Conservation (phyloP, 2,113 vertebrate species). For the Arenaria interpres region DNA sequence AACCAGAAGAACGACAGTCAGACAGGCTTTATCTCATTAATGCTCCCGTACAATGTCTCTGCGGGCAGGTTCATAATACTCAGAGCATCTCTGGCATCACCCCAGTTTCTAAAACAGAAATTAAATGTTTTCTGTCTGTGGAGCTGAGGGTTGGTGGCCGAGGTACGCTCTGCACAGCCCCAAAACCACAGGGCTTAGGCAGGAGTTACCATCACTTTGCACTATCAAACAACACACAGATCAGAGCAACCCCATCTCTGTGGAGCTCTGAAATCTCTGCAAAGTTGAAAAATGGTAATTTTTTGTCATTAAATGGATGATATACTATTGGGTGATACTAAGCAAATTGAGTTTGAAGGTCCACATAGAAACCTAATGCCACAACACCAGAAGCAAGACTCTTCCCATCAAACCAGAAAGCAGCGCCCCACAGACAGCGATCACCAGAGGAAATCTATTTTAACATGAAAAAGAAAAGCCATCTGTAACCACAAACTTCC, state of each 20-base stretch:
- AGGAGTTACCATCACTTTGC: neutral
- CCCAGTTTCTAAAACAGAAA: neutral
- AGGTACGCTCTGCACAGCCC: neutral
- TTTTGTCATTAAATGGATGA: neutral
- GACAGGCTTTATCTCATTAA: neutral
- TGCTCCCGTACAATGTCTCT: neutral
- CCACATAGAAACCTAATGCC: neutral
- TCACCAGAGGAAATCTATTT: accelerated
- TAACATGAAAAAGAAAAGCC: neutral
- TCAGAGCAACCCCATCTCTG: neutral
- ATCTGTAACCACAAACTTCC: neutral
- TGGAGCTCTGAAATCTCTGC: neutral
- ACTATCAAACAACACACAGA: neutral
- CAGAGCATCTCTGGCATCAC: neutral
- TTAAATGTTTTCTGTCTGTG: accelerated
- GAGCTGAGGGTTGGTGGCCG: no score
- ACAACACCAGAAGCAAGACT: neutral
- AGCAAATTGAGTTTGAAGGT: neutral
- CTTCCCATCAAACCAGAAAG: neutral
- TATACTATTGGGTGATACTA: neutral
- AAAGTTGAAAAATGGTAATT: neutral
- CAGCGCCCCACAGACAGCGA: neutral
- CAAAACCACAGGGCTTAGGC: accelerated
- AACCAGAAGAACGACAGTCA: neutral
- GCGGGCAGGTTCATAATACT: neutral